A percentile compares a stretch with the other conserved stretches of the same genome.
Conservation (phyloP, 92 coral and sea anemone genomes). For the Diadumene lineata region DNA sequence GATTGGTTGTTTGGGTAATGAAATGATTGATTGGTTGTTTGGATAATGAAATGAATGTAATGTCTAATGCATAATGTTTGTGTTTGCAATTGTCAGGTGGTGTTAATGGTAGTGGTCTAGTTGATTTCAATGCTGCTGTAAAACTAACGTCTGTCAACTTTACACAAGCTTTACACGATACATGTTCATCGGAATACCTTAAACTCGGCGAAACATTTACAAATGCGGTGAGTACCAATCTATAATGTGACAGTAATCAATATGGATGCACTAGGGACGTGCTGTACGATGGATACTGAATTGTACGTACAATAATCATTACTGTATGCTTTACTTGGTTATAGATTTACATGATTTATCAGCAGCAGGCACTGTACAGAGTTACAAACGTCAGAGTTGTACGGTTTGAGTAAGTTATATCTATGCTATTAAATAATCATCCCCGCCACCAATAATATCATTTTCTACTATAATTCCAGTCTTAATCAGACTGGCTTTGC, state of each 20-base stretch:
- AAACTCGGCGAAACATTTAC: neutral
- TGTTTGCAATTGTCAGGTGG: too few species aligned
- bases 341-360: conserved; percentile 4
- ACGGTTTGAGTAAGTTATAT: conserved; percentile 12
- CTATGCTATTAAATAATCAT: too few species aligned
- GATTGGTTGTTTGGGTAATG: too few species aligned
- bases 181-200: neutral
- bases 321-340: neutral
- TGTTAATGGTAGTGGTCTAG: neutral
- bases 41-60: too few species aligned
- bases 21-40: too few species aligned
- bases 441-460: too few species aligned
- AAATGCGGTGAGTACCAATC: conserved; percentile 1
- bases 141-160: neutral
- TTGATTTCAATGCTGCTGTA: neutral
- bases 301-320: neutral
- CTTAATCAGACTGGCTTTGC: too few species aligned
- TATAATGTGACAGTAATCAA: too few species aligned
- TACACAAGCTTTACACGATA: conserved; percentile 1
- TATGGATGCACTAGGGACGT: too few species aligned
- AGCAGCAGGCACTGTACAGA: neutral
- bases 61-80: too few species aligned
- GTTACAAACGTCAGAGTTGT: neutral
- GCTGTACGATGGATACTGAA: too few species aligned
- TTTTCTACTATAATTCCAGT: too few species aligned